These are phyloP conservation scores for Mesitornis unicolor DNA, from an alignment of 2,113 vertebrate species.

Conservation along the genomic window DNA sequence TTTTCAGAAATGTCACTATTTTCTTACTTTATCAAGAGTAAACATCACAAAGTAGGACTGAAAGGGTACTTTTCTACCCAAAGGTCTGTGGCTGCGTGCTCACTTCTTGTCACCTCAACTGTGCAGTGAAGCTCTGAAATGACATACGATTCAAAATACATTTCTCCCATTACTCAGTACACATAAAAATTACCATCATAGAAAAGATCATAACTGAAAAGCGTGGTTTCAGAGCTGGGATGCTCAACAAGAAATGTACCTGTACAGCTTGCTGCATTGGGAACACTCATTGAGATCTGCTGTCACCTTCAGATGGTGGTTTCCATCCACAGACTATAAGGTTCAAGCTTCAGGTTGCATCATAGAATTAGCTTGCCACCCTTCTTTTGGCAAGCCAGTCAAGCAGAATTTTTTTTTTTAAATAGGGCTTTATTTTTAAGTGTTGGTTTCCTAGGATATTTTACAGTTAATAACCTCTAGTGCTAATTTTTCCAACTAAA, in stretches of 20 bases:
- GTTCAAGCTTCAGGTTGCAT: background rate
- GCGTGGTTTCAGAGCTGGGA: background rate
- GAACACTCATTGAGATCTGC: background rate
- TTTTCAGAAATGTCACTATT: background rate
- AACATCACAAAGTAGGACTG: background rate
- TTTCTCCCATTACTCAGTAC: background rate
- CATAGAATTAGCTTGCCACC: background rate
- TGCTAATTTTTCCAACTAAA: background rate
- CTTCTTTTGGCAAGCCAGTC: background rate
- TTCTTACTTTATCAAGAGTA: background rate
- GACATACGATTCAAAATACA: background rate
- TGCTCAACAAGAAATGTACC: background rate
- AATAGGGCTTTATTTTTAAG: background rate
- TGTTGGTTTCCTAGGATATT: background rate
- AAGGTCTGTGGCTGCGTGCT: background rate
- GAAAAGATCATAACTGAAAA: background rate
- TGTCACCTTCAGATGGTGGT: background rate
- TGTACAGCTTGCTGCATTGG: background rate
- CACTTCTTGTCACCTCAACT: background rate
- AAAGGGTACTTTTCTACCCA: accelerated
- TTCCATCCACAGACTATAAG: background rate
- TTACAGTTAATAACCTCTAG: background rate
- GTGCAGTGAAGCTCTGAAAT: background rate
- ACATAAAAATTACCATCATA: background rate
- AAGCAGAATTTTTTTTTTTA: background rate